Conservation (phyloP, 2,797 vertebrate species). For the Petrocephalus schoutedeni region DNA sequence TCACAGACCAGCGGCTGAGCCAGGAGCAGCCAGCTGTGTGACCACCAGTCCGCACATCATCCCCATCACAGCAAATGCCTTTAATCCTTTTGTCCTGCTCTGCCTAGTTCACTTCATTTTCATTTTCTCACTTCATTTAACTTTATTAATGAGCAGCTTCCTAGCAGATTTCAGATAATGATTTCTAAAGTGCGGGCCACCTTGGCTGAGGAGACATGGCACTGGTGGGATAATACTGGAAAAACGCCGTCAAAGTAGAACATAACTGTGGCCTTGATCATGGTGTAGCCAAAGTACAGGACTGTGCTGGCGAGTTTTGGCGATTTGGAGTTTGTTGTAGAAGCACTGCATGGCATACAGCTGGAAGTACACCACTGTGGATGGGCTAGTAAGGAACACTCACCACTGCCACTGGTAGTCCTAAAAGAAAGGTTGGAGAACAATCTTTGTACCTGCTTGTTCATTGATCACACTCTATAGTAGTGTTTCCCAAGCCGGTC, state of each 20-base stretch:
- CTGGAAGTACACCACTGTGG: conserved; percentile 86
- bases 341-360: conserved; percentile 90
- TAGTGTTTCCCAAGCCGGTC: no score
- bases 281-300: conserved; percentile 89
- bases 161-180: conserved; percentile 44
- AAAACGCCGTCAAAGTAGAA: not conserved
- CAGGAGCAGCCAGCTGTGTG: conserved; percentile 46
- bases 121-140: conserved; percentile 74
- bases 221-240: not conserved
- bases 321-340: conserved; percentile 89
- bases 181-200: conserved; percentile 35
- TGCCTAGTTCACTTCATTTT: conserved; percentile 54
- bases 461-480: not conserved
- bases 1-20: conserved; percentile 51
- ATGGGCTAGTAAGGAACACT: conserved; percentile 88
- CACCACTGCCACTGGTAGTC: conserved; percentile 96
- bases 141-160: conserved; percentile 71
- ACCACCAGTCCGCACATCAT: conserved; percentile 44
- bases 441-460: not conserved
- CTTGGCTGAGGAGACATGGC: conserved; percentile 6
- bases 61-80: conserved; percentile 60
- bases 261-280: conserved; percentile 90
- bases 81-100: conserved; percentile 49
- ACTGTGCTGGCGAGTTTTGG: conserved; percentile 86
- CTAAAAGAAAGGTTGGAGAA: conserved; percentile 44